A percentile compares a stretch with the other conserved stretches of the same genome.
Evolutionary conservation across 2,797 vertebrate species (phyloP).

Genomic region (Hozukius guyotensis): DNA sequence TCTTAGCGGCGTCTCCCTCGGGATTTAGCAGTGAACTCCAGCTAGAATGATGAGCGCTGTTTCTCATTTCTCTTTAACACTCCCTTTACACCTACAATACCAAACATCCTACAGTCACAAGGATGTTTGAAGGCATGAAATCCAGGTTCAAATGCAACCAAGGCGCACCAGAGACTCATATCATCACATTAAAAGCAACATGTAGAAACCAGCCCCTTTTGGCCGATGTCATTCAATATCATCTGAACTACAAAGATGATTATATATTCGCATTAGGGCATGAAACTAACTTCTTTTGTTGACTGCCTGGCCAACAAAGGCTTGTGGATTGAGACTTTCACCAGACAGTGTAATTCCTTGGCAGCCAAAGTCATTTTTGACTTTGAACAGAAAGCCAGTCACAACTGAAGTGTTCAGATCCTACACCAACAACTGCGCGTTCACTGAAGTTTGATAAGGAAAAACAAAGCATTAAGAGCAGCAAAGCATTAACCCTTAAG

Average conservation of each 20-base stretch:
- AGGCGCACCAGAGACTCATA: slow-evolving; percentile 24
- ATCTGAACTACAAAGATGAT: slow-evolving; percentile 34
- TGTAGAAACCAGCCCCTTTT: background rate
- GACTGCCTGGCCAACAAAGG: slow-evolving; percentile 2
- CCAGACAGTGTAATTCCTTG: slow-evolving; percentile 58
- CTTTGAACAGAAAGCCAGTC: slow-evolving; percentile 48
- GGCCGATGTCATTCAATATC: slow-evolving; percentile 11
- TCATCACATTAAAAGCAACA: slow-evolving; percentile 10
- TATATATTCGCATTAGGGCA: slow-evolving; percentile 39
- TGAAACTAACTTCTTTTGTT: slow-evolving; percentile 31
- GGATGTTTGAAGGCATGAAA: slow-evolving; percentile 34
- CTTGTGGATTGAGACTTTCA: slow-evolving; percentile 47
- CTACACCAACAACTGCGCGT: slow-evolving; percentile 16
- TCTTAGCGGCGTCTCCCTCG: slow-evolving; percentile 12
- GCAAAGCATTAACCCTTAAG: slow-evolving; percentile 15
- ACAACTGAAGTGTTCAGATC: slow-evolving; percentile 27
- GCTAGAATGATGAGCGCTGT: slow-evolving; percentile 16
- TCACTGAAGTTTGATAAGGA: slow-evolving; percentile 28
- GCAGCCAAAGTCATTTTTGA: slow-evolving; percentile 25
- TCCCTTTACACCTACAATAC: slow-evolving; percentile 36
- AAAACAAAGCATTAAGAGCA: slow-evolving; percentile 16
- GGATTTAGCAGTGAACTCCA: slow-evolving; percentile 19
- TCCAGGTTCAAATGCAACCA: slow-evolving; percentile 38
- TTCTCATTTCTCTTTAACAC: slow-evolving; percentile 41
- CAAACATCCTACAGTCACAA: slow-evolving; percentile 10